Conservation (phyloP, 2,797 vertebrate species). For the Argya squamiceps region DNA sequence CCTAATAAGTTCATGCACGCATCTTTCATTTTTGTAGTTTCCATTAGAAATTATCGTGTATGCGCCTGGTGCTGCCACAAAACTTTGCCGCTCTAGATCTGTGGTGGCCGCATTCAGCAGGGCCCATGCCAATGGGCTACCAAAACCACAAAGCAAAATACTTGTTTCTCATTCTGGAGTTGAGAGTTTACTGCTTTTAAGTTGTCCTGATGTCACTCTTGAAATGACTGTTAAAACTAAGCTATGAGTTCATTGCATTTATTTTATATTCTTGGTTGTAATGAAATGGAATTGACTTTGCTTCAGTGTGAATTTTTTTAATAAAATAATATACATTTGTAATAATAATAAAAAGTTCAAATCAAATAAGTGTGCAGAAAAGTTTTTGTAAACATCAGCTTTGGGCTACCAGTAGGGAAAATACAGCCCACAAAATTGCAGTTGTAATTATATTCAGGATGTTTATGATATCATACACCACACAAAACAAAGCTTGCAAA, state of each 20-base stretch:
- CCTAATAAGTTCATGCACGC: slow-evolving; percentile 73
- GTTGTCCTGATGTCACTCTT: slow-evolving; percentile 82
- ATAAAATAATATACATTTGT: slow-evolving; percentile 70
- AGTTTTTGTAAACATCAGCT: slow-evolving; percentile 23
- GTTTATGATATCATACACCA: slow-evolving; percentile 20
- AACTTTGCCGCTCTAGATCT: not conserved
- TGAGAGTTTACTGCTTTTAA: slow-evolving; percentile 79
- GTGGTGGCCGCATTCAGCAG: not conserved
- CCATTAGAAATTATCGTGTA: slow-evolving; percentile 33
- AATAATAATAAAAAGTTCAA: slow-evolving; percentile 67
- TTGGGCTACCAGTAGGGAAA: not conserved
- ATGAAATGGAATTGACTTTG: slow-evolving; percentile 89
- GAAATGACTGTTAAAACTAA: slow-evolving; percentile 90
- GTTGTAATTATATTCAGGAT: slow-evolving; percentile 36
- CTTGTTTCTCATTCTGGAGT: slow-evolving; percentile 64
- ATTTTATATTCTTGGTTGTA: slow-evolving; percentile 95
- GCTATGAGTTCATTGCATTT: slow-evolving; percentile 85
- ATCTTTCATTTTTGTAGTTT: slow-evolving; percentile 58
- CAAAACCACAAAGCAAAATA: slow-evolving; percentile 43
- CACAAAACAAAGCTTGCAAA: slow-evolving; percentile 38
- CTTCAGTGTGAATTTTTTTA: slow-evolving; percentile 75
- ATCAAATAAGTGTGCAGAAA: not conserved
- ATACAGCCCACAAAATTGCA: slow-evolving; percentile 4
- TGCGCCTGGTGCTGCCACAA: slow-evolving; percentile 16
- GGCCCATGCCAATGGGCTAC: not conserved